Evolutionary conservation across 1,140 invertebrate species (phyloP), one percentile per base, ranked within the genome.

Genomic region (Macrocentrus cingulum): DNA sequence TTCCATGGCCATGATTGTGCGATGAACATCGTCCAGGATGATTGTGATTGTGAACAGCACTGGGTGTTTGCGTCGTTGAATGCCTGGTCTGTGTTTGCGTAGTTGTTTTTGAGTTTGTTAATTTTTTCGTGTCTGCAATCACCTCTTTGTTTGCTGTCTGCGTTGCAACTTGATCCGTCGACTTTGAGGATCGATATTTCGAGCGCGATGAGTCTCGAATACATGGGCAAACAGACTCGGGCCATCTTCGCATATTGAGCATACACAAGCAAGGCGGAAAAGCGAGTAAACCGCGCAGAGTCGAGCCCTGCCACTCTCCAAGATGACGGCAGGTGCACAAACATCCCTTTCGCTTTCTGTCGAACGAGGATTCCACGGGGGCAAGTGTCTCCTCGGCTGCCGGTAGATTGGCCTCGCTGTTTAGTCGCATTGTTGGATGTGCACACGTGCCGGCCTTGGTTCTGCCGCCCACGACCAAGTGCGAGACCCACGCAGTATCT

Each of bases 11-110:
- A 59, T 74, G 71, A 36, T 70, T 56, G 66, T 74, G 69, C 61
- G 67, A 53, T 46, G 69, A 64, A 65, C 63, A 69, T 64, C 56
- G 65, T 68, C 71, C 68, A 54, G 68, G 70, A 62, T 70, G 66
- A 48, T 57, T 49, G 49, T 53, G 52, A 50, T 55, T 61, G 34
- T 77, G 72, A 65, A 69, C 71, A 42, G 60, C 45, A 54, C 61
- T 74, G 2, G 67, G 54, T 8, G 77, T 80, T 62, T 80, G 77
- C 0, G 77, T 80, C 1, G 75, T 80, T 19, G 75, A 76, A 60
- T 80, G 75, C 59, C 74, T 72, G 4, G 70, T 80, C 61, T 78
- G 76, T 3, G 67, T 68, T 54, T 23, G 22, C 1, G 6, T 20
- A 15, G 2, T 48, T 23, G 5, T 15, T 11, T n/a, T 48, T 48